Conservation (phyloP, 2,888 invertebrate species). For the Chorisops tibialis region DNA sequence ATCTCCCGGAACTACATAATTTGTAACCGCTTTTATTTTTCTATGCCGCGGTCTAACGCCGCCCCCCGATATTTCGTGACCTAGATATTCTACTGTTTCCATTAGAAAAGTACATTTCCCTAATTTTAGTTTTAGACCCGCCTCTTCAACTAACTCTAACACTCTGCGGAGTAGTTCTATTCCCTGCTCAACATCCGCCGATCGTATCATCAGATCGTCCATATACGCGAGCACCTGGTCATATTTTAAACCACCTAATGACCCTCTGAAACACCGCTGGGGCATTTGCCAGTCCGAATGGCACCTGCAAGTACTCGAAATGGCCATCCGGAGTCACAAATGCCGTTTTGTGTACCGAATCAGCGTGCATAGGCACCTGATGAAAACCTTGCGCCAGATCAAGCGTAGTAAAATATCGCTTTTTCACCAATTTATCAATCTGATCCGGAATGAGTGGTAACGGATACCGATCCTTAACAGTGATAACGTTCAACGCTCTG, state of each 20-base stretch:
- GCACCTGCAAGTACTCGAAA: slow-evolving; percentile 30
- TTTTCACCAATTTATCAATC: too few relatives aligned
- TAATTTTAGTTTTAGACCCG: slow-evolving; percentile 19
- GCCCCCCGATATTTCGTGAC: too few relatives aligned
- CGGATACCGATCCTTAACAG: too few relatives aligned
- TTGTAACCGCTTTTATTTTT: too few relatives aligned
- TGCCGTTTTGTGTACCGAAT: slow-evolving; percentile 37
- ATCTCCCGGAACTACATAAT: too few relatives aligned
- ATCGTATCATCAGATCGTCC: too few relatives aligned
- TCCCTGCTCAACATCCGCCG: slow-evolving; percentile 8
- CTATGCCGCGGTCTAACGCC: too few relatives aligned
- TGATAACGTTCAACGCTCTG: too few relatives aligned
- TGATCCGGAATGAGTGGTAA: too few relatives aligned
- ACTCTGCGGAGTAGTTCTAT: slow-evolving; percentile 23
- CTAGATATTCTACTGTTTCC: too few relatives aligned
- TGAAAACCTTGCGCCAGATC: slow-evolving; percentile 25
- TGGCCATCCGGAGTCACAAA: slow-evolving; percentile 37
- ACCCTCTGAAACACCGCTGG: too few relatives aligned
- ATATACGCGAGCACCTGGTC: slow-evolving; percentile 21
- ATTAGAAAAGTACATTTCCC: slow-evolving; percentile 28
- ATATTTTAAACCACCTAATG: slow-evolving; percentile 12
- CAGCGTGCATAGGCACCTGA: slow-evolving; percentile 12
- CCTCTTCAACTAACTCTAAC: slow-evolving; percentile 11
- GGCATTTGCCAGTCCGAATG: slow-evolving; percentile 26
- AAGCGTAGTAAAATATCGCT: too few relatives aligned